phyloP scores from a whole-genome alignment of 2,797 vertebrate genomes.

The Margarornis squamiger region DNA sequence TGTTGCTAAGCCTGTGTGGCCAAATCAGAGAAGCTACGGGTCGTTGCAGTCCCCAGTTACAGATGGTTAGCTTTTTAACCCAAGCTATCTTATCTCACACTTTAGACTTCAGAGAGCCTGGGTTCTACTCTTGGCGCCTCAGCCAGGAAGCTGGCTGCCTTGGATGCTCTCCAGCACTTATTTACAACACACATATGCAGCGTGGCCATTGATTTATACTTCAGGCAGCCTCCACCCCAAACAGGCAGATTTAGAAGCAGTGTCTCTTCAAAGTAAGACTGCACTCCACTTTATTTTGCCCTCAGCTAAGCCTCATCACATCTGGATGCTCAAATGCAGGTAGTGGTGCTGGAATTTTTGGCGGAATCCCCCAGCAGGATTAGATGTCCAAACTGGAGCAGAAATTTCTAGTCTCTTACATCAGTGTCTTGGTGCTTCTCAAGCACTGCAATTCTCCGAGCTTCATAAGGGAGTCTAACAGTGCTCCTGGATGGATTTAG shows the following conservation, averaged over 20 bases:
- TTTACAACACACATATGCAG: constrained; percentile 44
- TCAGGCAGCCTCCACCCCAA: not conserved
- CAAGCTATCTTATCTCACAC: constrained; percentile 42
- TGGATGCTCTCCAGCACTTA: constrained; percentile 48
- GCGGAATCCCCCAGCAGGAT: not conserved
- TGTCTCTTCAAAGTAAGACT: not conserved
- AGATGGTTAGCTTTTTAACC: constrained; percentile 45
- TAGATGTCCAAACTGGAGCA: not conserved
- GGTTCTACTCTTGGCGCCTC: constrained; percentile 43
- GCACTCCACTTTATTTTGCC: not conserved
- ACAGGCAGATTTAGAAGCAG: constrained; percentile 55
- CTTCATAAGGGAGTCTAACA: not conserved
- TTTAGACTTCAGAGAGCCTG: constrained; percentile 5
- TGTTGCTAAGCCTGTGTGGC: not conserved
- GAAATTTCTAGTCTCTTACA: not conserved
- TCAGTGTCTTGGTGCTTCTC: not conserved
- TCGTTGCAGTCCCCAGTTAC: not conserved
- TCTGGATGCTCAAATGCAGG: constrained; percentile 26
- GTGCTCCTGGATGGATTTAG: not conserved
- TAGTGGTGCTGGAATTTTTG: not conserved
- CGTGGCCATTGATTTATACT: constrained; percentile 40
- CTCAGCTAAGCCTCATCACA: not conserved
- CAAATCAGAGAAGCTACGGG: fast-evolving
- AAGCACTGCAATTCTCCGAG: not conserved
- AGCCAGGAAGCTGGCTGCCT: constrained; percentile 48